Base-by-base conservation (phyloP, 2,888 invertebrate species). In the Erannis defoliaria region DNA sequence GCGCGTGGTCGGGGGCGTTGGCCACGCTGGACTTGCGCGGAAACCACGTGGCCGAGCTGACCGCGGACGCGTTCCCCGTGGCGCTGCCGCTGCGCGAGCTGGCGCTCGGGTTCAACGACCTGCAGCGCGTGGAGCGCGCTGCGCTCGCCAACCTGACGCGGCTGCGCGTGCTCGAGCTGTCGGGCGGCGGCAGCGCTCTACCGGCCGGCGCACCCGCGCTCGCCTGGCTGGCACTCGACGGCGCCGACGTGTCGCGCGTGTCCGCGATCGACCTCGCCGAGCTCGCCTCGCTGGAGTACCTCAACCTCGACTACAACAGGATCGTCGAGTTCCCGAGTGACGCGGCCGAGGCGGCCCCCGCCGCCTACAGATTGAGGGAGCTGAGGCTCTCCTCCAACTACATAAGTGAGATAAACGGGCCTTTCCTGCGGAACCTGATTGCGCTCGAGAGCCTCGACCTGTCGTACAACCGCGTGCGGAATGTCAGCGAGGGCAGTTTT, bases 261-360 rank as follows among this genome's bases (percentile, higher is more conserved):
- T 94, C 95, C 1, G 94, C 94, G 2, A 94, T 94, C n/a, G 94
- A 96, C 1, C 93, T 97, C 43, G 94, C 94, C 57, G 93, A 94
- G 33, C 94, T 96, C 76, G 92, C 93, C 1, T 94, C 95, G 60
- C 81, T 97, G 49, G 95, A 96, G 74, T 97, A 97, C 84, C 92
- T 97, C 21, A 97, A 97, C 83, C 89, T 98, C 73, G 97, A 97
- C 75, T 97, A 96, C 54, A 98, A 98, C 85, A 94, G 96, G 74
- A 90, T 98, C 12, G 94, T 94, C 48, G 90, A 93, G 35, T 89
- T 98, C 67, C 97, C 97, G 0, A 93, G 93, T 35, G 94, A 94
- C 62, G 63, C 68, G 26, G 61, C 62, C 33, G 94, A 94, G 62
- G 61, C 70, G 33, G 62, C 63, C 29, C 60, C 56, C 35, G 54